Conservation (phyloP, 2,888 invertebrate species). For the Trichogramma evanescens region DNA sequence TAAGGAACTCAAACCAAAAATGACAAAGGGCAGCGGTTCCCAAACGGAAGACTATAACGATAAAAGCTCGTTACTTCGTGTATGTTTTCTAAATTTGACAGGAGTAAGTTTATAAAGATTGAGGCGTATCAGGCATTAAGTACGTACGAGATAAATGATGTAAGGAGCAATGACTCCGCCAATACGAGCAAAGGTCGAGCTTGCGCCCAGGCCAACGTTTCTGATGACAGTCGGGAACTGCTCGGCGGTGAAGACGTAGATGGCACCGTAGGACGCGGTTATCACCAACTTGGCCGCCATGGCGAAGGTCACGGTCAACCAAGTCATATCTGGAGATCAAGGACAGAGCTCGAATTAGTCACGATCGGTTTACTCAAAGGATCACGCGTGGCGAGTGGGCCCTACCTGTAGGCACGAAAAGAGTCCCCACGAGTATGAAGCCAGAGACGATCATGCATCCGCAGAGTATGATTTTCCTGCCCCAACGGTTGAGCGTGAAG, state of each 20-base stretch:
- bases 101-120: too few species aligned
- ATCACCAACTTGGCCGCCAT: slow-evolving; percentile 69
- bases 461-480: slow-evolving; percentile 62
- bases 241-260: slow-evolving; percentile 68
- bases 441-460: slow-evolving; percentile 63
- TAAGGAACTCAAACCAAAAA: slow-evolving; percentile 56
- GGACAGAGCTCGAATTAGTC: background rate
- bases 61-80: slow-evolving; percentile 12
- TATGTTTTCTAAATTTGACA: background rate
- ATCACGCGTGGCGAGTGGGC: background rate
- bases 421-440: slow-evolving; percentile 53
- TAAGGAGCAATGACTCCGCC: slow-evolving; percentile 60
- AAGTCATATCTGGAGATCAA: slow-evolving; percentile 49
- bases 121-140: background rate
- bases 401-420: slow-evolving; percentile 54
- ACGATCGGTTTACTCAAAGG: background rate
- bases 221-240: slow-evolving; percentile 69
- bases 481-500: slow-evolving; percentile 63
- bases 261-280: slow-evolving; percentile 66
- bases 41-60: slow-evolving; percentile 51
- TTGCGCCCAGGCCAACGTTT: slow-evolving; percentile 58
- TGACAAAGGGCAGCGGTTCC: slow-evolving; percentile 55
- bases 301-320: slow-evolving; percentile 56
- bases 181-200: slow-evolving; percentile 57
- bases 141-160: slow-evolving; percentile 53